Evolutionary conservation across 2,797 vertebrate species (phyloP), one percentile per base, ranked within the genome.

Genomic region (Parotocinclus haroldoi): DNA sequence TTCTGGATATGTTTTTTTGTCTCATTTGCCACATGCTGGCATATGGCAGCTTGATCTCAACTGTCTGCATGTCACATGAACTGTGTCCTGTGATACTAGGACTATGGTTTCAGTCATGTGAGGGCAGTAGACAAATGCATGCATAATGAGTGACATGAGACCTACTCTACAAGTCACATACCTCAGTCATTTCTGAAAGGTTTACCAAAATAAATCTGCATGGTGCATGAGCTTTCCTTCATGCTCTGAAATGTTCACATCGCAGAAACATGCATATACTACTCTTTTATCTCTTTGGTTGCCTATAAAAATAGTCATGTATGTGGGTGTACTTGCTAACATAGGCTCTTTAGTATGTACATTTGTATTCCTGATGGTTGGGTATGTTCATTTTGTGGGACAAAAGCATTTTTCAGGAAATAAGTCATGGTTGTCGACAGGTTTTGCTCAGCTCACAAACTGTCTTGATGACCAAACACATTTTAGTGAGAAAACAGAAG

Each of bases 371-470:
- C 64, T 71, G 68, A 77, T 65, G 60, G 65, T 53, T 70, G 16
- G 8, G 42, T 48, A 49, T 69, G 50, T 9, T 9, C 18, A 14
- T 39, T 39, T 58, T 63, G 60, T 27, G 44, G 53, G 27, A 27
- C n/a, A n/a, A n/a, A n/a, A n/a, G n/a, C 39, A 38, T 61, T 73
- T 63, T 49, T 68, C 54, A 71, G 55, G 68, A 70, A 68, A 72
- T 62, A 48, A 53, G 40, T 48, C 70, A 68, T 66, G 58, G 63
- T 44, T 63, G 62, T 61, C 71, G 37, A 52, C 42, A 69, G 50
- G 10, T 7, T 54, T 63, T 55, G 50, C 56, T 27, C 27, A 27
- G 5, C 27, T 27, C 27, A 27, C 27, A 27, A 2, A 27, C 27
- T 27, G 27, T 2, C 11, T 56, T 19, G 12, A 40, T 17, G 13